Evolutionary conservation across 2,888 invertebrate species (phyloP).

Genomic region (Tillus elongatus): DNA sequence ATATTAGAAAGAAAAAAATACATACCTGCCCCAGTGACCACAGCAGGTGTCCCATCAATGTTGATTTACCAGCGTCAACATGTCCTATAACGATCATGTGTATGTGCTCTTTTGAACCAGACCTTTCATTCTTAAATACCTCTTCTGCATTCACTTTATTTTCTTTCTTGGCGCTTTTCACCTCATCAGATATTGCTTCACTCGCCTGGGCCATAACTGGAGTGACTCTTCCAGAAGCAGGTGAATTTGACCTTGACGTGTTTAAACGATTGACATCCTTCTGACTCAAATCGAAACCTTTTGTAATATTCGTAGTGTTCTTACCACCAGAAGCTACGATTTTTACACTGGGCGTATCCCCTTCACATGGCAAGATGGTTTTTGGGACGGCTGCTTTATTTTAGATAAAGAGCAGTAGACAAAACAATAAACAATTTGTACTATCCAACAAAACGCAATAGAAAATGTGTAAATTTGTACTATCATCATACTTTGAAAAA

Average conservation of each 20-base stretch:
- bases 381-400: constrained; percentile 10
- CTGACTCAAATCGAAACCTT: constrained; percentile 50
- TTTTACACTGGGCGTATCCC: constrained; percentile 26
- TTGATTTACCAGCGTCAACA: constrained; percentile 96
- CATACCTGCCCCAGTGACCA: constrained; percentile 70
- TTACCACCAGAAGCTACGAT: constrained; percentile 45
- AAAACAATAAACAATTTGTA: too few relatives aligned
- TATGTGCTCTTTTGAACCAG: constrained; percentile 73
- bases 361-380: constrained; percentile 9
- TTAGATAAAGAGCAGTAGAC: too few relatives aligned
- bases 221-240: constrained; percentile 52
- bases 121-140: constrained; percentile 65
- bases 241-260: constrained; percentile 62
- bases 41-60: constrained; percentile 91
- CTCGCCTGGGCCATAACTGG: constrained; percentile 32
- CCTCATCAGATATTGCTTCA: constrained; percentile 17
- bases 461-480: too few relatives aligned
- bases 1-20: too few relatives aligned
- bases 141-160: constrained; percentile 50
- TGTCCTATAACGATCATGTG: constrained; percentile 92
- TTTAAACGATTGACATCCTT: constrained; percentile 24
- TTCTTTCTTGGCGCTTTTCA: constrained; percentile 44
- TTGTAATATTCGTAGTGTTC: constrained; percentile 43
- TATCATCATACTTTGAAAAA: too few relatives aligned
- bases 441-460: too few relatives aligned